A percentile compares a stretch with the other conserved stretches of the same genome.
Evolutionary conservation across 2,888 invertebrate species (phyloP).

Genomic region (Mesorhabditis spiculigera): DNA sequence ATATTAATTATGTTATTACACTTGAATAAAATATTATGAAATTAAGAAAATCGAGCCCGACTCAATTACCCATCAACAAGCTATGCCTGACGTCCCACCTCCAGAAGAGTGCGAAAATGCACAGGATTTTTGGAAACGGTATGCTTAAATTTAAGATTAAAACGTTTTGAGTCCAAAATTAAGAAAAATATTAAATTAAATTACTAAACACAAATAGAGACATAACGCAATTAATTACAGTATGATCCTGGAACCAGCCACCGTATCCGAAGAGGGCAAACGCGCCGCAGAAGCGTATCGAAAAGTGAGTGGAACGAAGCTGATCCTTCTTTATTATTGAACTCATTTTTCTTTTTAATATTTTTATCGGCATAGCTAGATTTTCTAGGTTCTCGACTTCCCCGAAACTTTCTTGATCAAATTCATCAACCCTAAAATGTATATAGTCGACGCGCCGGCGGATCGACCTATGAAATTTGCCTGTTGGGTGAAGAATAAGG

Average conservation of each 20-base stretch:
- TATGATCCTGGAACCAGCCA: constrained; percentile 24
- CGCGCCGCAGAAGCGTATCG: constrained; percentile 29
- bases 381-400: constrained; percentile 27
- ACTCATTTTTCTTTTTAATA: constrained; percentile 22
- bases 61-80: constrained; percentile 55
- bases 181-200: too few relatives aligned
- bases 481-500: constrained; percentile 56
- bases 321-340: constrained; percentile 21
- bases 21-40: not conserved
- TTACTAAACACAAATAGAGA: too few relatives aligned
- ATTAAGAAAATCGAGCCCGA: constrained; percentile 25
- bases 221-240: constrained; percentile 14
- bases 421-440: constrained; percentile 33
- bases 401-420: constrained; percentile 30
- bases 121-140: constrained; percentile 19
- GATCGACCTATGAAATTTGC: constrained; percentile 40
- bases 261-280: constrained; percentile 31
- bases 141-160: too few relatives aligned
- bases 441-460: constrained; percentile 23
- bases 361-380: not conserved
- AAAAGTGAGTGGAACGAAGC: constrained; percentile 18
- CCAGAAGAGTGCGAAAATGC: constrained; percentile 56
- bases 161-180: too few relatives aligned
- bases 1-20: not conserved
- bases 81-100: constrained; percentile 59